Conservation (phyloP, 1,140 invertebrate species). For the Plectrocnemia conspersa region DNA sequence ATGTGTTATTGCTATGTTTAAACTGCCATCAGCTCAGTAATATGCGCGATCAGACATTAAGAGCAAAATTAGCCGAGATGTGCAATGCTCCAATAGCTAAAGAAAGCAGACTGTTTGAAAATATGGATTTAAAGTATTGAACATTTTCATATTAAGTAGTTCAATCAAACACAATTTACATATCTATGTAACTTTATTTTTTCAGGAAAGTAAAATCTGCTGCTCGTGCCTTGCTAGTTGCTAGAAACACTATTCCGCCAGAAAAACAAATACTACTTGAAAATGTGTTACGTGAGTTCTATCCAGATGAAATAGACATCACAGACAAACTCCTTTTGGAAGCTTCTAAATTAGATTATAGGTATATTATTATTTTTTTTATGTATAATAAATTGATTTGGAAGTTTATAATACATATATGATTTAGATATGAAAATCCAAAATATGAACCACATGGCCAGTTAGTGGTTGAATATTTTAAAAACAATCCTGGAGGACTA, state of each 20-base stretch:
- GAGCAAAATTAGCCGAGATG: slow-evolving; percentile 55
- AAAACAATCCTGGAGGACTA: slow-evolving; percentile 55
- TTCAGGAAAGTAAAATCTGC: slow-evolving; percentile 60
- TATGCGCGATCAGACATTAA: slow-evolving; percentile 59
- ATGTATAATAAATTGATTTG: neutral
- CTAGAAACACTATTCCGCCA: slow-evolving; percentile 52
- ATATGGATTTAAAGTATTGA: slow-evolving; percentile 38
- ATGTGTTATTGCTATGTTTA: slow-evolving; percentile 72
- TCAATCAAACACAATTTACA: neutral
- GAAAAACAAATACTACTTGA: slow-evolving; percentile 51
- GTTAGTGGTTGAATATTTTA: slow-evolving; percentile 64
- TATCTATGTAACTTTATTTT: slow-evolving; percentile 23
- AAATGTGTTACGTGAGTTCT: slow-evolving; percentile 47
- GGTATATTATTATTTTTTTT: slow-evolving; percentile 36
- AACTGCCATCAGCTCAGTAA: slow-evolving; percentile 71
- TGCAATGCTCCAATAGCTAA: slow-evolving; percentile 62
- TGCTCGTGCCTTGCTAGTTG: slow-evolving; percentile 59
- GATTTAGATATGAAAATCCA: slow-evolving; percentile 47
- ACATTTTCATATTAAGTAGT: slow-evolving; percentile 38
- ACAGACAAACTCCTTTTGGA: slow-evolving; percentile 48
- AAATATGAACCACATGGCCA: slow-evolving; percentile 60
- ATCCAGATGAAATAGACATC: slow-evolving; percentile 43
- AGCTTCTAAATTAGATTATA: slow-evolving; percentile 43
- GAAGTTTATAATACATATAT: slow-evolving; percentile 15
- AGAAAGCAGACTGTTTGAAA: too few species aligned